Evolutionary conservation across 2,888 invertebrate species (phyloP).

Genomic region (Sabatieria punctata): DNA sequence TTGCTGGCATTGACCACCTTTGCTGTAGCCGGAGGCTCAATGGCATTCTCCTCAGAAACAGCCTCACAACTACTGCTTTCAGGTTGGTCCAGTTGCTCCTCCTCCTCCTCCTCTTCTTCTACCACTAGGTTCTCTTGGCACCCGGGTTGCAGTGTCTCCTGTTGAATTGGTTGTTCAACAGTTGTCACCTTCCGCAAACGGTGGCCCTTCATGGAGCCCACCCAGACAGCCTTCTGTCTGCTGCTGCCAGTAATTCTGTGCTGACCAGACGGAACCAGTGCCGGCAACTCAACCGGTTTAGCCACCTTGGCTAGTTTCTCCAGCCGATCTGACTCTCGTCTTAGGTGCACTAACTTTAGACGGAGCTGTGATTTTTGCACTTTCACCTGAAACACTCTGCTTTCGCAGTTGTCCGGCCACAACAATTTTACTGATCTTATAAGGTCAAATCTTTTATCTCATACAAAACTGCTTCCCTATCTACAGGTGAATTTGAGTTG

Average conservation of each 20-base stretch:
- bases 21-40: not conserved
- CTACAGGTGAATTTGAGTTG: too few relatives aligned
- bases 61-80: not conserved
- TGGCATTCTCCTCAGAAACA: not conserved
- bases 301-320: slow-evolving; percentile 16
- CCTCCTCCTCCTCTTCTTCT: slow-evolving; percentile 1
- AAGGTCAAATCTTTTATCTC: too few relatives aligned
- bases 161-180: not conserved
- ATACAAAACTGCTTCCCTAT: too few relatives aligned
- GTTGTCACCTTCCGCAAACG: not conserved
- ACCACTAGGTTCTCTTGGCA: not conserved
- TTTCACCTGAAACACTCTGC: too few relatives aligned
- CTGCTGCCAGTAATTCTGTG: too few relatives aligned
- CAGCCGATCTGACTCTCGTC: slow-evolving; percentile 16
- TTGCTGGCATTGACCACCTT: too few relatives aligned
- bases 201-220: slow-evolving; percentile 9
- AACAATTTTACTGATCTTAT: too few relatives aligned
- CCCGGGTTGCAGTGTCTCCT: not conserved
- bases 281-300: slow-evolving; percentile 3
- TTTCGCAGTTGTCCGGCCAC: too few relatives aligned
- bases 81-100: not conserved
- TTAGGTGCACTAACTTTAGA: slow-evolving; percentile 15
- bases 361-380: slow-evolving; percentile 18
- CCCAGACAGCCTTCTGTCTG: slow-evolving; percentile 2
- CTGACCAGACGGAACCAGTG: too few relatives aligned